Evolutionary conservation across 2,888 invertebrate genomes (phyloP).

Genomic region (Acutogordius australiensis): DNA sequence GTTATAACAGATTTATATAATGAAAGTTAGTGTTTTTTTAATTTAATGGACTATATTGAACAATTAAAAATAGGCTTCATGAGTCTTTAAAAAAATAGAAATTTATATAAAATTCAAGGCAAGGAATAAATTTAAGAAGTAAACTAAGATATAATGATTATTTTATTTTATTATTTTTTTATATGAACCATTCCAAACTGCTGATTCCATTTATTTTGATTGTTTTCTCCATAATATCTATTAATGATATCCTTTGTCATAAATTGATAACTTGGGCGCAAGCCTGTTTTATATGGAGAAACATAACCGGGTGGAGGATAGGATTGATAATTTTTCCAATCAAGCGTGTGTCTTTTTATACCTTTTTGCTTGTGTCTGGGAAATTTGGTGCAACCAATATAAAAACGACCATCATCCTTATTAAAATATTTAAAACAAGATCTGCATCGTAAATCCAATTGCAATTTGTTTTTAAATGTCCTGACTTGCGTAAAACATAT

Average conservation of each 20-base stretch:
- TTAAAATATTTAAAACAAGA: constrained; percentile 7
- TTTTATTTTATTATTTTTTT: no score
- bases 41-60: no score
- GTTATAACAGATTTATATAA: no score
- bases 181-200: no score
- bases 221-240: background rate
- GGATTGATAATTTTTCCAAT: background rate
- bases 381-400: constrained; percentile 5
- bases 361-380: constrained; percentile 3
- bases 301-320: constrained; percentile 8
- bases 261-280: constrained; percentile 5
- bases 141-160: no score
- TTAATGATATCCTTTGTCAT: background rate
- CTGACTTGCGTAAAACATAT: no score
- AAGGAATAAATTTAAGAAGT: no score
- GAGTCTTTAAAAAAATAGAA: no score
- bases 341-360: background rate
- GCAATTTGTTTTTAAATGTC: background rate
- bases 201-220: no score
- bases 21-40: no score
- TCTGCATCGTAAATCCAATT: background rate
- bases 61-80: no score
- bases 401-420: constrained; percentile 7
- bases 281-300: constrained; percentile 8
- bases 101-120: no score